A percentile compares a stretch with the other conserved stretches of the same genome.
Conservation (phyloP, 2,797 vertebrate genomes). For the Melanotaenia nigrans region DNA sequence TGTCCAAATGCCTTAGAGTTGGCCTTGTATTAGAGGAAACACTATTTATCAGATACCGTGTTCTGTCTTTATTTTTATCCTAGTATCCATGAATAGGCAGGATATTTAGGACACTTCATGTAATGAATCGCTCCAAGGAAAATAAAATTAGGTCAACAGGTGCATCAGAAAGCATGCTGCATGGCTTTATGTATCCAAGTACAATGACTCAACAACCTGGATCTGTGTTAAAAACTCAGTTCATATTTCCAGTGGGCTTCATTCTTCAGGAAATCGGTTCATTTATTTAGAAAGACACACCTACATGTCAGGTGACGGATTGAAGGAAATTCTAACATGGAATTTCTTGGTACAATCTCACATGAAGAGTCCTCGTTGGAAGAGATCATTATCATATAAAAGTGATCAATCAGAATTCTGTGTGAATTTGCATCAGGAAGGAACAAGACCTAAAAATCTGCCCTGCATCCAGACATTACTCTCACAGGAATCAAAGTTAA, state of each 20-base stretch:
- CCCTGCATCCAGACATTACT: neutral
- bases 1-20: neutral
- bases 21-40: neutral
- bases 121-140: constrained; percentile 1
- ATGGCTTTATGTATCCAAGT: neutral
- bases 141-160: constrained; percentile 7
- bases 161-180: neutral
- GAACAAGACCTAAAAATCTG: neutral
- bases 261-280: neutral
- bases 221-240: neutral
- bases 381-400: neutral
- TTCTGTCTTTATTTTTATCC: constrained; percentile 10
- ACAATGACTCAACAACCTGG: constrained; percentile 1
- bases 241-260: neutral
- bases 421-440: neutral
- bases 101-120: constrained; percentile 3
- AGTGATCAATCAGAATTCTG: neutral
- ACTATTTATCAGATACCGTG: constrained; percentile 8
- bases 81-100: constrained; percentile 4
- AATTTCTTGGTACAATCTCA: neutral
- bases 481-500: too few relatives aligned
- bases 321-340: neutral
- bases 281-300: neutral
- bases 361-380: neutral
- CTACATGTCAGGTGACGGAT: neutral